phyloP scores from a whole-genome alignment of 2,888 invertebrate genomes.

The Dascillus cervinus region DNA sequence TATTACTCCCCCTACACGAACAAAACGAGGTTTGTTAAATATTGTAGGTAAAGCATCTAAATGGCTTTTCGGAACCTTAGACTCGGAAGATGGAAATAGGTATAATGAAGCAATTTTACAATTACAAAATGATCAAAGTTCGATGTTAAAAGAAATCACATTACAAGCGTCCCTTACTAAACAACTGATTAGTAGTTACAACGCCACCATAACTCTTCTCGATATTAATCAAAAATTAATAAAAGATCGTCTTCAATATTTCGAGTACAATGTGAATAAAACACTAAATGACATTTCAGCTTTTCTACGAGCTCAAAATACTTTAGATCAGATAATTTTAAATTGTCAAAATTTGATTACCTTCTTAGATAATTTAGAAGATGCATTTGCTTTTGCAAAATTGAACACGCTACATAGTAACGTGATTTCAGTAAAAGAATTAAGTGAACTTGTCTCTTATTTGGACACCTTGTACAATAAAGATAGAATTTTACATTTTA shows the following conservation, averaged over 20 bases:
- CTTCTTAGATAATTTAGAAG: constrained; percentile 18
- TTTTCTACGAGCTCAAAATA: constrained; percentile 9
- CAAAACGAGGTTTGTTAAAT: constrained; percentile 8
- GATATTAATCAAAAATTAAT: constrained; percentile 11
- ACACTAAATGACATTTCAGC: constrained; percentile 5
- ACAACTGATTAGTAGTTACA: constrained; percentile 12
- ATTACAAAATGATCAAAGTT: constrained; percentile 8
- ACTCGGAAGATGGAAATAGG: constrained; percentile 4
- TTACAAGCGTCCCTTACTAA: constrained; percentile 13
- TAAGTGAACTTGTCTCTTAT: constrained; percentile 9
- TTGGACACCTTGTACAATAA: constrained; percentile 9
- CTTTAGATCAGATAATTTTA: constrained; percentile 14
- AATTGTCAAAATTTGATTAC: constrained; percentile 17
- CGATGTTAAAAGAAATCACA: constrained; percentile 8
- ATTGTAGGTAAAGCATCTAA: constrained; percentile 6
- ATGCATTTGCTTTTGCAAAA: constrained; percentile 18
- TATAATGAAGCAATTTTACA: constrained; percentile 3
- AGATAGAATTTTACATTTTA: constrained; percentile 11
- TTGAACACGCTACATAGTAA: constrained; percentile 16
- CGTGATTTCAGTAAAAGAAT: constrained; percentile 8
- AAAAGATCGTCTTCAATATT: constrained; percentile 8
- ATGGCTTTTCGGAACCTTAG: constrained; percentile 8
- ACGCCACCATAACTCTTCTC: constrained; percentile 8
- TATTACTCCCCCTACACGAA: constrained; percentile 1
- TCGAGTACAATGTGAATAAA: constrained; percentile 5